Evolutionary conservation across 2,797 vertebrate species (phyloP).

Genomic region (Sebastes elongatus): DNA sequence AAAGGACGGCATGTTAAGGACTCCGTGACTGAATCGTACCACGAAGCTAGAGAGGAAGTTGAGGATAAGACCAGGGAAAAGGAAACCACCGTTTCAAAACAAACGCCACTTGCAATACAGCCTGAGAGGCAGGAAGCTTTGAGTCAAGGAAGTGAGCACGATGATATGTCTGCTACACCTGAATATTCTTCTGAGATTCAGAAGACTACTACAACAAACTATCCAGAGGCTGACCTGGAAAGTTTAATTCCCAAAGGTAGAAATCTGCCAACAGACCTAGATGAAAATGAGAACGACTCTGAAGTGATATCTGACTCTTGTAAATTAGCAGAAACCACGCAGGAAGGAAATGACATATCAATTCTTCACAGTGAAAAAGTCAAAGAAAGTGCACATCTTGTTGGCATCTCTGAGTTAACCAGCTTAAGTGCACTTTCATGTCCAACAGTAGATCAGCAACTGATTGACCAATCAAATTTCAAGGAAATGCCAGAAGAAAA

Average conservation of each 20-base stretch:
- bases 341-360: neutral
- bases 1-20: conserved; percentile 33
- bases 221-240: neutral
- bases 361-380: conserved; percentile 6
- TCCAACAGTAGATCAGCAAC: neutral
- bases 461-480: neutral
- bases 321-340: neutral
- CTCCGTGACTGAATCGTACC: conserved; percentile 2
- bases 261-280: neutral
- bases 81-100: neutral
- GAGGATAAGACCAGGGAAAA: neutral
- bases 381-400: neutral
- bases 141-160: neutral
- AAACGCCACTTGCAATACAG: neutral
- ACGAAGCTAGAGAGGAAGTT: conserved; percentile 41
- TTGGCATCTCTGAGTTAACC: neutral
- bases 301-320: neutral
- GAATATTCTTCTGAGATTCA: conserved; percentile 2
- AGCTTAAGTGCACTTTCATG: no score
- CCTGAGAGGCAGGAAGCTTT: conserved; percentile 19
- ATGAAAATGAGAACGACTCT: neutral
- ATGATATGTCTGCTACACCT: neutral
- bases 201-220: neutral
- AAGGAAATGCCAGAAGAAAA: neutral
- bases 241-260: neutral